Evolutionary conservation across 2,113 vertebrate species (phyloP), one percentile per base, ranked within the genome.

Genomic region (Phoxinus phoxinus): DNA sequence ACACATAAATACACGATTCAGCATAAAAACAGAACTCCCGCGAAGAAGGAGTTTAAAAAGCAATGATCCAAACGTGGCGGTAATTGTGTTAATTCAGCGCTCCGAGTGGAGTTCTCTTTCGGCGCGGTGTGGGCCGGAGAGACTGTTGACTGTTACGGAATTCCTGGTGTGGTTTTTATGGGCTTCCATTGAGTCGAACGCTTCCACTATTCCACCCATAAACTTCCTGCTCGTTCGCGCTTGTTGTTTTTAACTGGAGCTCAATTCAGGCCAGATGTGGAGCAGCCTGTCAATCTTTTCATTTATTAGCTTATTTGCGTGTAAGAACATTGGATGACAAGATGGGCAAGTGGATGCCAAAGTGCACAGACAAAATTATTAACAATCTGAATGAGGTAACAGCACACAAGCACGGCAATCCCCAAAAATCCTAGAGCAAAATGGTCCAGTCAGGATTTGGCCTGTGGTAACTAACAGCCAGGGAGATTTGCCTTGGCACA

Each of bases 401-500:
- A 85, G 1, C 37, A 81, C 81, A 88, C 30, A 63, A 27, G 76
- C 35, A 73, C 1, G 76, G 82, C 63, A 8, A 51, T 75, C 48
- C 48, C 80, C 44, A 27, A 86, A 74, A 83, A 86, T 67, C 4
- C 41, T 7, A 53, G 79, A 90, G 9, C 73, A 86, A 91, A 90
- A 86, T 80, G 56, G 67, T 81, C 74, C 67, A 87, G 87, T 89
- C 84, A 83, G 74, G 83, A 88, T 90, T 67, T 19, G 77, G 90
- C 81, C 84, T 63, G 81, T 75, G 86, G 88, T 86, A 83, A 58
- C 90, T 86, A 83, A 58, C 90, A 86, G 53, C 12, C 46, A 37
- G 53, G 72, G 87, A 86, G 88, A 85, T 81, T 90, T 81, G 90
- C 90, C 84, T 91, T 91, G 89, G 90, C 91, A 87, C 71, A 61